A percentile compares a stretch with the other conserved stretches of the same genome.
phyloP scores from a whole-genome alignment of 2,797 vertebrate species.

The Liasis olivaceus region DNA sequence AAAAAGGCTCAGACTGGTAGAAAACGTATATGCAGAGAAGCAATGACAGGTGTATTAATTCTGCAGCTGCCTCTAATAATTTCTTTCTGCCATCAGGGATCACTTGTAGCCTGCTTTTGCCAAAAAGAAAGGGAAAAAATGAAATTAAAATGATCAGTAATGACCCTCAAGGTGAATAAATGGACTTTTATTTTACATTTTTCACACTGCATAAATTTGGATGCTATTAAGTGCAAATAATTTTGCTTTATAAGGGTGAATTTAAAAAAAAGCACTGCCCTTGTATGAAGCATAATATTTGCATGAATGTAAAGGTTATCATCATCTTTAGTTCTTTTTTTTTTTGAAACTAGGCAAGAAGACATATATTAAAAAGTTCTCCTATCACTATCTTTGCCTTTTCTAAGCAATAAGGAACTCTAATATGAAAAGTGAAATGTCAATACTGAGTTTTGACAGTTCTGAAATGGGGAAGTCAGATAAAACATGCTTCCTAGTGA shows the following conservation, averaged over 20 bases:
- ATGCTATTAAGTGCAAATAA: slow-evolving; percentile 26
- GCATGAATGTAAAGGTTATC: neutral
- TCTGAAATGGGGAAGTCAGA: slow-evolving; percentile 36
- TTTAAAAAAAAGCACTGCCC: neutral
- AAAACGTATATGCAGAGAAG: slow-evolving; percentile 37
- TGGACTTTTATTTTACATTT: slow-evolving; percentile 40
- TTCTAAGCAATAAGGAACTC: neutral
- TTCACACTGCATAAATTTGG: slow-evolving; percentile 39
- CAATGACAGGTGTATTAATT: slow-evolving; percentile 42
- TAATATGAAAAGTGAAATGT: slow-evolving; percentile 43
- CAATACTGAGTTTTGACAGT: slow-evolving; percentile 13
- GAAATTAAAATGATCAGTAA: slow-evolving; percentile 50
- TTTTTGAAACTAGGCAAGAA: neutral
- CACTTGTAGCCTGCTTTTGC: slow-evolving; percentile 21
- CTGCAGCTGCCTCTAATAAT: neutral
- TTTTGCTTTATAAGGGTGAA: neutral
- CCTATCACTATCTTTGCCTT: neutral
- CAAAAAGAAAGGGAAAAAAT: slow-evolving; percentile 27
- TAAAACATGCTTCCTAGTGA: slow-evolving; percentile 46
- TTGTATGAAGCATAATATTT: slow-evolving; percentile 14
- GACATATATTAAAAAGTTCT: neutral
- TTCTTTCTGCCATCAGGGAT: slow-evolving; percentile 29
- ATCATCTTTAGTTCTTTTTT: slow-evolving; percentile 16
- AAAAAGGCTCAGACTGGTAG: slow-evolving; percentile 35
- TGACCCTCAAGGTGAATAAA: slow-evolving; percentile 47